phyloP scores from a whole-genome alignment of 2,888 invertebrate species.

The Tetheella fluctuosa region DNA sequence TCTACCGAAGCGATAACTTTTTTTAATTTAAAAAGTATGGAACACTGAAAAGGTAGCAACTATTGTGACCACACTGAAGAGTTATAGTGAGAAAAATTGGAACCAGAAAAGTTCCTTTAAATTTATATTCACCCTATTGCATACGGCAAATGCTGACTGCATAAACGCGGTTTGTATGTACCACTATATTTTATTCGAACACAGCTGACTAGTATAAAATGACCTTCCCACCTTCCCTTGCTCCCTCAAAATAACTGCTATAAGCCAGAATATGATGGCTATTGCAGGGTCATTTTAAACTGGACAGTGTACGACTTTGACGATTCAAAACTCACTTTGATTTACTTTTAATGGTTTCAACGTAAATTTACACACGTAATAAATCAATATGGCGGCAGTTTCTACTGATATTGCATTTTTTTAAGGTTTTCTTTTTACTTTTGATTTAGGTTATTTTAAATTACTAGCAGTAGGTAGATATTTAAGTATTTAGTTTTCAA shows the following conservation, averaged over 20 bases:
- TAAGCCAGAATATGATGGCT: slow-evolving; percentile 11
- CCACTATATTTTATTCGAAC: slow-evolving; percentile 46
- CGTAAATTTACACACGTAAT: slow-evolving; percentile 63
- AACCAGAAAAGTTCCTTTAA: slow-evolving; percentile 30
- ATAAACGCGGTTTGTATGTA: slow-evolving; percentile 47
- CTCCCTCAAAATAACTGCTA: slow-evolving; percentile 7
- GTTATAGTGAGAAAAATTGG: slow-evolving; percentile 10
- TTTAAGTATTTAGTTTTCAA: too few relatives aligned
- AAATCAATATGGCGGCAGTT: slow-evolving; percentile 58
- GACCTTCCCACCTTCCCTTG: neutral
- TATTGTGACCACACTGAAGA: neutral
- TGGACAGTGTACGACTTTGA: slow-evolving; percentile 47
- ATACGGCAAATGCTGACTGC: slow-evolving; percentile 43
- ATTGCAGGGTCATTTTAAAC: slow-evolving; percentile 30
- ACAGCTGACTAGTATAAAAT: slow-evolving; percentile 26
- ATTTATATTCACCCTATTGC: slow-evolving; percentile 47
- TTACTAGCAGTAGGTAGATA: neutral
- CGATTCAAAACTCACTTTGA: slow-evolving; percentile 66
- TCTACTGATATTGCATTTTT: slow-evolving; percentile 28
- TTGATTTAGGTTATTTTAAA: neutral
- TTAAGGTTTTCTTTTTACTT: neutral
- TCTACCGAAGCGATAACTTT: neutral
- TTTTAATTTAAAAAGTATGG: neutral
- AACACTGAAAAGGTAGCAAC: slow-evolving; percentile 2
- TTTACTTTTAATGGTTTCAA: slow-evolving; percentile 66